A percentile compares a stretch with the other conserved stretches of the same genome.
These are phyloP conservation scores for Engraulis encrasicolus DNA, from an alignment of 2,113 vertebrate species.

Conservation along the genomic window DNA sequence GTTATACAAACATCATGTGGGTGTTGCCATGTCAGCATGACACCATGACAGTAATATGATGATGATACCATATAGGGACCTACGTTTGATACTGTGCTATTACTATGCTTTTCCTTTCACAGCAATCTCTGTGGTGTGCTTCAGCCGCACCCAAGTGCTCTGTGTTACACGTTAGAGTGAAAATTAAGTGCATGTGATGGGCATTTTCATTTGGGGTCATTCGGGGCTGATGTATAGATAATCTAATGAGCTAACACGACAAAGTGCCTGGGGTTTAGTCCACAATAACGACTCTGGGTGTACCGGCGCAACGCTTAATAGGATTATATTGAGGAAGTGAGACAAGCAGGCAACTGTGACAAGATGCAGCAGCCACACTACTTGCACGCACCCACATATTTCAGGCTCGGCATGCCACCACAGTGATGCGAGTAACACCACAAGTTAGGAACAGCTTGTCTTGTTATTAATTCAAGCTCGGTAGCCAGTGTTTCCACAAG, in stretches of 20 bases:
- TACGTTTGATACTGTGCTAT: not conserved
- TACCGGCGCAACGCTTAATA: not conserved
- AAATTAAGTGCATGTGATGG: not conserved
- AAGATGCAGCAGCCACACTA: not conserved
- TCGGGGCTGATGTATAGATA: not conserved
- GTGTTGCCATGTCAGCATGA: too few relatives aligned
- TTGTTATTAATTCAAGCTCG: not conserved
- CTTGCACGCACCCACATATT: not conserved
- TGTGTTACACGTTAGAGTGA: not conserved
- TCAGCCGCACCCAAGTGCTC: not conserved
- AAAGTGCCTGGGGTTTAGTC: not conserved
- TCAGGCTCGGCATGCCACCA: not conserved
- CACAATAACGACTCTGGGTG: not conserved
- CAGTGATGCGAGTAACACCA: not conserved
- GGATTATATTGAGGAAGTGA: not conserved
- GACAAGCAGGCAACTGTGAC: not conserved
- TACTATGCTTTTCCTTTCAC: not conserved
- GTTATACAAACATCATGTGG: too few relatives aligned
- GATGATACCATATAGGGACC: too few relatives aligned
- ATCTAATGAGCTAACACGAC: not conserved
- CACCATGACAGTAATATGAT: too few relatives aligned
- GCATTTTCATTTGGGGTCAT: not conserved
- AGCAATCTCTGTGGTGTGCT: not conserved
- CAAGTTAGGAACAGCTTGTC: not conserved
- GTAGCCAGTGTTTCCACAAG: not conserved